Percentiles rank a stretch among this genome's conserved stretches.
phyloP scores from a whole-genome alignment of 64 coral and sea anemone species.

The Exaiptasia diaphana region DNA sequence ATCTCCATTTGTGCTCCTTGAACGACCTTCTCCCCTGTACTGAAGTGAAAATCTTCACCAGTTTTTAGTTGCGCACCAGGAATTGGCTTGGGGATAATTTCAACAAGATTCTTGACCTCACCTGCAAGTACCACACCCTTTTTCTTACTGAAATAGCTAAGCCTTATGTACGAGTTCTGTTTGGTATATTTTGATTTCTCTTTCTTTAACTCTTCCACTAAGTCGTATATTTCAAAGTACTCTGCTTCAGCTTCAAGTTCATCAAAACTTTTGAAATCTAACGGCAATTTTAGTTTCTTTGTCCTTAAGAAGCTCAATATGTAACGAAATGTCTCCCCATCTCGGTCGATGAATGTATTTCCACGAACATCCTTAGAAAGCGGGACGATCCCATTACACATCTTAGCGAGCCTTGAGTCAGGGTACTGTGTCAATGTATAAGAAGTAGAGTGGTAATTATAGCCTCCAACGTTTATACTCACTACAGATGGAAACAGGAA shows the following conservation, averaged over 20 bases:
- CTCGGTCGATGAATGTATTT: slow-evolving; percentile 71
- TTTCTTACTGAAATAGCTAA: slow-evolving; percentile 48
- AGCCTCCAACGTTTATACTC: slow-evolving; percentile 66
- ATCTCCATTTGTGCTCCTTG: slow-evolving; percentile 53
- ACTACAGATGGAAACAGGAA: slow-evolving; percentile 39
- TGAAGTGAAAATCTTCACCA: slow-evolving; percentile 18
- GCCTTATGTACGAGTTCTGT: slow-evolving; percentile 12
- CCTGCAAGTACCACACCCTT: slow-evolving; percentile 33
- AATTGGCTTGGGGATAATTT: slow-evolving; percentile 18
- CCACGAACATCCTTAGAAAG: slow-evolving; percentile 42
- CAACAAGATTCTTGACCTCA: slow-evolving; percentile 5
- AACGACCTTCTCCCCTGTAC: not conserved
- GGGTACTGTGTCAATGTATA: slow-evolving; percentile 66
- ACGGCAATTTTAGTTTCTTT: slow-evolving; percentile 38
- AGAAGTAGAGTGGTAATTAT: slow-evolving; percentile 60
- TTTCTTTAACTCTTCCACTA: slow-evolving; percentile 41
- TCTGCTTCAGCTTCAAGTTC: slow-evolving; percentile 59
- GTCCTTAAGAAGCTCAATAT: slow-evolving; percentile 66
- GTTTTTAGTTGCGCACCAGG: slow-evolving; percentile 6
- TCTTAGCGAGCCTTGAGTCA: slow-evolving; percentile 49
- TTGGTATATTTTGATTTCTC: not conserved
- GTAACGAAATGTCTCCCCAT: slow-evolving; percentile 62
- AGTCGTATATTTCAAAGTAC: slow-evolving; percentile 51
- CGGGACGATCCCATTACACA: slow-evolving; percentile 53
- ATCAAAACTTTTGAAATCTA: slow-evolving; percentile 61